A percentile compares a stretch with the other conserved stretches of the same genome.
These are phyloP conservation scores for Hydropsyche tenuis DNA, from an alignment of 1,140 invertebrate genomes.

Conservation along the genomic window DNA sequence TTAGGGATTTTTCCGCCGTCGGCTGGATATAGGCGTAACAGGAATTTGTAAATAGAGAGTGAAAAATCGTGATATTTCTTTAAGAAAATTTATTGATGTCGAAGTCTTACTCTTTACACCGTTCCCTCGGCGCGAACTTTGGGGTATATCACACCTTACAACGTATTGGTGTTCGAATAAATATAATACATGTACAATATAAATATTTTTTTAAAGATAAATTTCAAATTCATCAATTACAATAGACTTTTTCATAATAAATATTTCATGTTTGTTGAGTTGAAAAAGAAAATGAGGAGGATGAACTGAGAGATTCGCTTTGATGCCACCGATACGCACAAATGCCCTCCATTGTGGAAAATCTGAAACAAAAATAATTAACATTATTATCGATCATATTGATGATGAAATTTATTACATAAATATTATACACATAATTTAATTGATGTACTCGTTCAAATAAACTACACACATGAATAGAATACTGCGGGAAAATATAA, in stretches of 20 bases:
- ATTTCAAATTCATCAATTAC: neutral
- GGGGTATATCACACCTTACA: neutral
- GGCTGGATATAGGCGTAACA: too few relatives aligned
- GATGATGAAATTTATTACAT: too few relatives aligned
- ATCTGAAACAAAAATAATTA: constrained; percentile 19
- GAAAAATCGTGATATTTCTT: constrained; percentile 1
- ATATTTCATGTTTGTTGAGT: neutral
- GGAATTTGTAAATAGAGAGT: too few relatives aligned
- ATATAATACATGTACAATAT: neutral
- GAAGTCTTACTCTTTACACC: neutral
- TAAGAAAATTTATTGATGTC: constrained; percentile 24
- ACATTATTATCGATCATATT: too few relatives aligned
- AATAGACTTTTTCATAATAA: constrained; percentile 2
- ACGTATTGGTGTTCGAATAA: constrained; percentile 3
- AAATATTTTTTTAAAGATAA: constrained; percentile 11
- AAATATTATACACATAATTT: too few relatives aligned
- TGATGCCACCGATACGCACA: too few relatives aligned
- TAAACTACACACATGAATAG: too few relatives aligned
- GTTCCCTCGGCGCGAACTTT: too few relatives aligned
- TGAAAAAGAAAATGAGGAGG: too few relatives aligned
- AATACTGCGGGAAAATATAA: too few relatives aligned
- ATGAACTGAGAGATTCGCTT: too few relatives aligned
- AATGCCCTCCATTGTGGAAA: neutral
- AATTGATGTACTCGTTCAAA: too few relatives aligned
- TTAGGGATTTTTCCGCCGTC: neutral